A percentile compares a stretch with the other conserved stretches of the same genome.
Conservation (phyloP, 2,888 invertebrate species). For the Tetranychus truncatus region DNA sequence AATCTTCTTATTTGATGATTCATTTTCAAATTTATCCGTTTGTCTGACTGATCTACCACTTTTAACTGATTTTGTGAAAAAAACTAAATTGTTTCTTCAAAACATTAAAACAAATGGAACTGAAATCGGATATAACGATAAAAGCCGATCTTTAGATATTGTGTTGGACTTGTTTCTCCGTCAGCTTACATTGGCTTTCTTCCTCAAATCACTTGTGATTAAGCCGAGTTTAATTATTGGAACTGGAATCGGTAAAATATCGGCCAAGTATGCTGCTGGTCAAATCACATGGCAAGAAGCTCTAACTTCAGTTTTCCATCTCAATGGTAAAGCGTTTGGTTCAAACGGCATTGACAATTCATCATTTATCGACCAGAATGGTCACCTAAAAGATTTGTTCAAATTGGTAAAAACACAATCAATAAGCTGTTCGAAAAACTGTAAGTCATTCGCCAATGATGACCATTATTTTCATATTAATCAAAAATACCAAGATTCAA, state of each 20-base stretch:
- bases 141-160: slow-evolving; percentile 27
- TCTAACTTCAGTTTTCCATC: not conserved
- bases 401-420: not conserved
- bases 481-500: not conserved
- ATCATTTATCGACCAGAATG: not conserved
- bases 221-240: slow-evolving; percentile 36
- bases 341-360: not conserved
- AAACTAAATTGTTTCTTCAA: not conserved
- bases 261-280: slow-evolving; percentile 39
- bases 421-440: not conserved
- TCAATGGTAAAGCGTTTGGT: not conserved
- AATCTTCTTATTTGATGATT: not conserved
- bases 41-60: not conserved
- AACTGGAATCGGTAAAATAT: slow-evolving; percentile 35
- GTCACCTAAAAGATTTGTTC: slow-evolving; percentile 33
- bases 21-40: slow-evolving; percentile 33
- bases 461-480: not conserved
- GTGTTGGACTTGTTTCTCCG: slow-evolving; percentile 31
- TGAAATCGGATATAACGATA: too few relatives aligned
- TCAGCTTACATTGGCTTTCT: slow-evolving; percentile 38
- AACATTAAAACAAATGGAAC: slow-evolving; percentile 29
- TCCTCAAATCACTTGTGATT: slow-evolving; percentile 34
- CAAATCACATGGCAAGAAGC: slow-evolving; percentile 29
- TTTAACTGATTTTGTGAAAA: not conserved
- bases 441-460: not conserved